These are phyloP conservation scores for Hemicordylus capensis DNA, from an alignment of 2,113 vertebrate genomes.

Conservation along the genomic window DNA sequence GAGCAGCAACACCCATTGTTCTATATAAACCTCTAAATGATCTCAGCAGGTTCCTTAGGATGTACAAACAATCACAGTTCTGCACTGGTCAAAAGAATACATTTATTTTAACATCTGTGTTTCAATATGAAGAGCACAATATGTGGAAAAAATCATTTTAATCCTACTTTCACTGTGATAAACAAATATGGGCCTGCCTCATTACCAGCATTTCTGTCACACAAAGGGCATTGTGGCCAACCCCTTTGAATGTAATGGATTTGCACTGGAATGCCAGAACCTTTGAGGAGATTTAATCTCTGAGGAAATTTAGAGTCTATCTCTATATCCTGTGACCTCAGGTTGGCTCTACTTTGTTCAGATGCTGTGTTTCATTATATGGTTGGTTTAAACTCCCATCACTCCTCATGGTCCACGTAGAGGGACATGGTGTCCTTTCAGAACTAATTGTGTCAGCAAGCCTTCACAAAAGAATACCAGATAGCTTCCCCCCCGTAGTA, in stretches of 20 bases:
- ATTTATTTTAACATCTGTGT: not conserved
- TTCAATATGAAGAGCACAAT: not conserved
- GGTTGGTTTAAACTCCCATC: not conserved
- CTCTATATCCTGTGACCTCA: not conserved
- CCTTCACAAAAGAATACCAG: not conserved
- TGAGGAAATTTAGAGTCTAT: not conserved
- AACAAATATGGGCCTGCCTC: not conserved
- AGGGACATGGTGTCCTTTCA: not conserved
- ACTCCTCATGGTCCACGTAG: not conserved
- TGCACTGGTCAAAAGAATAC: not conserved
- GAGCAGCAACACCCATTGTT: conserved; percentile 46
- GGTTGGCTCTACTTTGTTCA: conserved; percentile 3
- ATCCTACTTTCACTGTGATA: not conserved
- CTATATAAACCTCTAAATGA: conserved; percentile 17
- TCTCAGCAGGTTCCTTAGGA: not conserved
- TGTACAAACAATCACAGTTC: not conserved
- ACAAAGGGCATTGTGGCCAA: not conserved
- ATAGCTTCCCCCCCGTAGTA: not conserved
- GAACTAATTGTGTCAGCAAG: not conserved
- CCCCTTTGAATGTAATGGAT: not conserved
- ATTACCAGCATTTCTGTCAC: not conserved
- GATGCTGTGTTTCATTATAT: not conserved
- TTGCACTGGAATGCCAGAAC: not conserved
- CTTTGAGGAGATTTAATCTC: not conserved
- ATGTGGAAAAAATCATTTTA: not conserved